Conservation (phyloP, 1,140 invertebrate species). For the Maconellicoccus hirsutus region DNA sequence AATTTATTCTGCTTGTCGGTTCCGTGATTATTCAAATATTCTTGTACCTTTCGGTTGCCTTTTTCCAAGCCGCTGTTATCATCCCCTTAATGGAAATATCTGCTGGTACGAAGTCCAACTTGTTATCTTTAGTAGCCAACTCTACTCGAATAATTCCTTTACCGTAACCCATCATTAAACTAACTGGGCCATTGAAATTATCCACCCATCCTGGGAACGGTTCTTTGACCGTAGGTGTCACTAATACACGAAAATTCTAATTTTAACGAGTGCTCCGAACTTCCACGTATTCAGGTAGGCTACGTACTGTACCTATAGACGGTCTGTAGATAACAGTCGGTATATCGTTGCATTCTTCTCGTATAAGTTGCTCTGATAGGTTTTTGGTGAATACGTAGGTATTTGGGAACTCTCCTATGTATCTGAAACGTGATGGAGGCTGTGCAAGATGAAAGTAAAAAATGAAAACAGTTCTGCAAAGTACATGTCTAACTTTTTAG, state of each 20-base stretch:
- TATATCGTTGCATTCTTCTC: too few relatives aligned
- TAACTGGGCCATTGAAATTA: conserved; percentile 91
- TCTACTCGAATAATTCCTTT: conserved; percentile 66
- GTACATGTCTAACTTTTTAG: too few relatives aligned
- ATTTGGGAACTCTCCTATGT: conserved; percentile 54
- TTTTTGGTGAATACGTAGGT: conserved; percentile 91
- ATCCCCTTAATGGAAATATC: too few relatives aligned
- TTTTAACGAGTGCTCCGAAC: too few relatives aligned
- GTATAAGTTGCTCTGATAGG: conserved; percentile 70
- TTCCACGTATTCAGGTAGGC: too few relatives aligned
- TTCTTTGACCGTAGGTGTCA: conserved; percentile 54
- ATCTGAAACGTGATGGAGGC: conserved; percentile 38
- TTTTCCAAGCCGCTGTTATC: too few relatives aligned
- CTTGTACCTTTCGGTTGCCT: too few relatives aligned
- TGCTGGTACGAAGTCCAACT: conserved; percentile 52
- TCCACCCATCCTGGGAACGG: conserved; percentile 85
- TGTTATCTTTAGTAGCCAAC: conserved; percentile 13
- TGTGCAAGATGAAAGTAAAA: too few relatives aligned
- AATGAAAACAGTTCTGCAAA: too few relatives aligned
- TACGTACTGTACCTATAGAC: conserved; percentile 61
- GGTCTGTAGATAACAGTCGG: conserved; percentile 89
- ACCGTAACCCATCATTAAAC: conserved; percentile 66
- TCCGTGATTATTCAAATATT: too few relatives aligned
- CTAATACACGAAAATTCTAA: conserved; percentile 35
- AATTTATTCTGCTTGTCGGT: too few relatives aligned